Evolutionary conservation across 2,113 vertebrate species (phyloP).

Genomic region (Butorides virescens): DNA sequence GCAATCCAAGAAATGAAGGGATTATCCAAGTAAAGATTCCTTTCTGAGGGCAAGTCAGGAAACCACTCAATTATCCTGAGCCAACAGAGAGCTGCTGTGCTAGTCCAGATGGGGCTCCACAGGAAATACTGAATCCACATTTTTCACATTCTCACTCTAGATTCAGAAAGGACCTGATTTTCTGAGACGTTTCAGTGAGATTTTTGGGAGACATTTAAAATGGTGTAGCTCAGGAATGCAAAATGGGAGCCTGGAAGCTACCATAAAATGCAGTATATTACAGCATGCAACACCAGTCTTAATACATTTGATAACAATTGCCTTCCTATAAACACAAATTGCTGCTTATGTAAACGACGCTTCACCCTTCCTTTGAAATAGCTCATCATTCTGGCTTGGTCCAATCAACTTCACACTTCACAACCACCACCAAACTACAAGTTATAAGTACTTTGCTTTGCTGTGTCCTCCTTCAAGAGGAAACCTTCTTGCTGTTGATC

Average conservation of each 20-base stretch:
- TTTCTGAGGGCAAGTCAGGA: not conserved
- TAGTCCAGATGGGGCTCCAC: conserved; percentile 31
- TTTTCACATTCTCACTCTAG: not conserved
- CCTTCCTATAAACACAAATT: not conserved
- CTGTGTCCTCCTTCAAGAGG: not conserved
- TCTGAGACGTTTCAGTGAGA: not conserved
- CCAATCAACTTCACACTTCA: not conserved
- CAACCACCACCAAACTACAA: not conserved
- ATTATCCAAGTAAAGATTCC: not conserved
- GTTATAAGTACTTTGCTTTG: not conserved
- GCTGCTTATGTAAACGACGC: not conserved
- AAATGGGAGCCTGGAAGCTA: not conserved
- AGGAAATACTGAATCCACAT: not conserved
- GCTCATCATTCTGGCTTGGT: not conserved
- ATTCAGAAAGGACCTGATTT: not conserved
- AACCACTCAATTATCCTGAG: not conserved
- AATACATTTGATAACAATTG: not conserved
- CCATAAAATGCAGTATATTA: not conserved
- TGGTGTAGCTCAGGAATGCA: not conserved
- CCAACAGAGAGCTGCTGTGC: not conserved
- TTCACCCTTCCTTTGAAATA: not conserved
- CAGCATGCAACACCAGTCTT: not conserved
- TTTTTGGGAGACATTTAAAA: not conserved
- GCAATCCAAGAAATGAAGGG: not conserved
- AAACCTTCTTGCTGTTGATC: not conserved